Base-by-base conservation (phyloP, 2,888 invertebrate species). In the Leucophenga maculata region DNA sequence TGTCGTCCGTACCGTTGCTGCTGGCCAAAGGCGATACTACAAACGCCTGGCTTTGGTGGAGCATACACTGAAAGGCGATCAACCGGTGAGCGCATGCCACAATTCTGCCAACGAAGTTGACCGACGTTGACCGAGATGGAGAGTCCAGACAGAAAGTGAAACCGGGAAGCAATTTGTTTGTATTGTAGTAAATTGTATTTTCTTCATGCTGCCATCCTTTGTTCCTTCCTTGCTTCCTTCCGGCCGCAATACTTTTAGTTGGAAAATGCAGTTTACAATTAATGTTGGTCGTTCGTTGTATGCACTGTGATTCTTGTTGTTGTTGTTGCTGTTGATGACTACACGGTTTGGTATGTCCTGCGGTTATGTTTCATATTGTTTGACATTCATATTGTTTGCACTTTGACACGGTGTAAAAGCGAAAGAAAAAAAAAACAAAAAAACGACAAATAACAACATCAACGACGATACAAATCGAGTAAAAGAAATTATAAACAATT, bases 151-250 rank as follows among this genome's bases (percentile, higher is more conserved):
- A 50, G 18, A 50, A 50, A 50, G 6, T 8, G 50, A 50, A 50
- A 50, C 50, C 50, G 50, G 50, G 50, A 50, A 50, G 50, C 50
- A 50, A 50, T 50, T 50, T 50, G 16, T 50, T 16, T 50, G 6
- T 18, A 18, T 50, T 50, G 4, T 50, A 50, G 50, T 18, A 50
- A 50, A 50, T 50, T 18, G 50, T 50, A 4, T 2, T 50, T 16
- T 50, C 13, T 50, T n/a, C 50, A 11, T 50, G 50, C 50, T n/a
- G n/a, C n/a, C n/a, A n/a, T n/a, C n/a, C n/a, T 8, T 50, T 2
- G 39, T 26, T 26, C 26, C 26, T 3, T 26, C 4, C 26, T 26
- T n/a, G n/a, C n/a, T n/a, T n/a, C n/a, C n/a, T n/a, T n/a, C n/a
- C n/a, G n/a, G n/a, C n/a, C n/a, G n/a, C n/a, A n/a, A n/a, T n/a